Evolutionary conservation across 2,888 invertebrate species (phyloP).

Genomic region (Eristalinus aeneus): DNA sequence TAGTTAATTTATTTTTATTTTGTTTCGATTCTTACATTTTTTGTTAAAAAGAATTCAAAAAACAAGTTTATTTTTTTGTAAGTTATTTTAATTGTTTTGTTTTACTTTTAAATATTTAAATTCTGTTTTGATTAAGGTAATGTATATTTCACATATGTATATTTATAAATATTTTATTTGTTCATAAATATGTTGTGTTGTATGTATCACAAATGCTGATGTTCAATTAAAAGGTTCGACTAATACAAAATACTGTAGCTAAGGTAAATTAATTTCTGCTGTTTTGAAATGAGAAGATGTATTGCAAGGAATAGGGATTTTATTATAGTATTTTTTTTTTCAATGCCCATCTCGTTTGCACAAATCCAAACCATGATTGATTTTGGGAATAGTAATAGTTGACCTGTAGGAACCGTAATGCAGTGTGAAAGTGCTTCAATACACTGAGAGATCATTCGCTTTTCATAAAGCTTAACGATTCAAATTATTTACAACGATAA

Average conservation of each 20-base stretch:
- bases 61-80: slow-evolving; percentile 8
- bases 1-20: slow-evolving; percentile 38
- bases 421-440: no score
- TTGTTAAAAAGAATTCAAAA: slow-evolving; percentile 2
- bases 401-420: no score
- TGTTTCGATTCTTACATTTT: slow-evolving; percentile 39
- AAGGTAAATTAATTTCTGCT: no score
- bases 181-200: neutral
- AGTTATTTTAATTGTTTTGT: neutral
- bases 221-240: neutral
- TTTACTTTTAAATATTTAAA: neutral
- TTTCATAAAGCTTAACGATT: no score
- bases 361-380: no score
- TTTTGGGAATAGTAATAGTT: no score
- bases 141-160: neutral
- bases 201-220: neutral
- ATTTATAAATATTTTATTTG: neutral
- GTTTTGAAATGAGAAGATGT: no score
- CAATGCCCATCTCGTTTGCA: no score
- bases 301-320: no score
- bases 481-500: no score
- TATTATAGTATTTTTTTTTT: no score
- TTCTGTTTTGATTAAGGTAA: neutral
- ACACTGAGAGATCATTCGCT: no score
- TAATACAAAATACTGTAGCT: neutral